Conservation (phyloP, 2,888 invertebrate genomes). For the Chelonus formosanus region DNA sequence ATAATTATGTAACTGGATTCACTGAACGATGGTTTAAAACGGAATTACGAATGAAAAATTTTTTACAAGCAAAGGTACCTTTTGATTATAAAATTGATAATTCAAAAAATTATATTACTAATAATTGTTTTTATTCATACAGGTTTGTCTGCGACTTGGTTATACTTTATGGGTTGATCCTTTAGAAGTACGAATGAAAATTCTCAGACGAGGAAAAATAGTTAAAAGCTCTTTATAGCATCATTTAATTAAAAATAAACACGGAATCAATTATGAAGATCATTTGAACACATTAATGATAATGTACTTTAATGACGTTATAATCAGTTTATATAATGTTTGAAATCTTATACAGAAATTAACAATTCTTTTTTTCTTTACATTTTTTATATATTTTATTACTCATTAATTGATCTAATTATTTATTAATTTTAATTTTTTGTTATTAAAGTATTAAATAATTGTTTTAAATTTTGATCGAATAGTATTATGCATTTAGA, state of each 20-base stretch:
- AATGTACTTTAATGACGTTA: constrained; percentile 63
- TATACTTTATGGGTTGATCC: constrained; percentile 74
- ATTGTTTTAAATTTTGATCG: too few relatives aligned
- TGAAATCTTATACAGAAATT: too few relatives aligned
- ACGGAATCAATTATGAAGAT: constrained; percentile 64
- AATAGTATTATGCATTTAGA: too few relatives aligned
- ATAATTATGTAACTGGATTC: constrained; percentile 60
- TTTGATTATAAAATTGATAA: neutral
- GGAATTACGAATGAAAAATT: constrained; percentile 36
- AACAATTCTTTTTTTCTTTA: too few relatives aligned
- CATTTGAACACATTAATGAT: constrained; percentile 67
- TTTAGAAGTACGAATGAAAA: constrained; percentile 69
- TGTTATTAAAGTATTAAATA: too few relatives aligned
- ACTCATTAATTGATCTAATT: too few relatives aligned
- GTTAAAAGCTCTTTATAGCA: constrained; percentile 69
- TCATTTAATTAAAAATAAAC: constrained; percentile 66
- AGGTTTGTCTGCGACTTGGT: constrained; percentile 70
- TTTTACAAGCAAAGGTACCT: constrained; percentile 27
- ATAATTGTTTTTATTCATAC: neutral
- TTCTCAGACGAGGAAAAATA: constrained; percentile 67
- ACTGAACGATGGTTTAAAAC: constrained; percentile 61
- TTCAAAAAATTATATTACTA: constrained; percentile 20
- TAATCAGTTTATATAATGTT: constrained; percentile 33
- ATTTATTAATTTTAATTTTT: too few relatives aligned
- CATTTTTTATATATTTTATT: too few relatives aligned